Evolutionary conservation across 2,797 vertebrate genomes (phyloP).

Genomic region (Craterocephalus amniculus): DNA sequence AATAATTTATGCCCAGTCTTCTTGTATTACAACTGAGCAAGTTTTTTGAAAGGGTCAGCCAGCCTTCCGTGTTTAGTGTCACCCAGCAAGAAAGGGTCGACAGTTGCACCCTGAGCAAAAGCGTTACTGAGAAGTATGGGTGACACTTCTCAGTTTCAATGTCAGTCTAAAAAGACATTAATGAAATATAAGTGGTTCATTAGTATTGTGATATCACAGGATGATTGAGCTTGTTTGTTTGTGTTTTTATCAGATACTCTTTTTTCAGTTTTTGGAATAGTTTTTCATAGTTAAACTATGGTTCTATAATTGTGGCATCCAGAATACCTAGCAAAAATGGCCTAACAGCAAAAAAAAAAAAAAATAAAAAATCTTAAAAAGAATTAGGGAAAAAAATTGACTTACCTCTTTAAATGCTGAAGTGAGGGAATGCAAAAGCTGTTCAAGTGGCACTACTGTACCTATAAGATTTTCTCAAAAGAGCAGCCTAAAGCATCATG

Average conservation of each 20-base stretch:
- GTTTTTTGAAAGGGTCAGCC: conserved; percentile 46
- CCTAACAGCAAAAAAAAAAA: neutral
- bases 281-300: neutral
- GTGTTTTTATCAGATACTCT: neutral
- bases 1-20: conserved; percentile 68
- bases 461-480: conserved; percentile 33
- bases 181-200: neutral
- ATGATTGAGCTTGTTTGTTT: neutral
- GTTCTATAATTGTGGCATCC: neutral
- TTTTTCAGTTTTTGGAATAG: neutral
- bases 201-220: neutral
- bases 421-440: conserved; percentile 18
- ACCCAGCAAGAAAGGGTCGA: conserved; percentile 53
- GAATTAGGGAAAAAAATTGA: neutral
- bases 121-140: conserved; percentile 34
- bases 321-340: conserved; percentile 5
- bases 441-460: conserved; percentile 32
- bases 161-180: neutral
- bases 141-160: conserved; percentile 58
- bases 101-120: conserved; percentile 37
- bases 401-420: conserved; percentile 51
- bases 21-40: conserved; percentile 62
- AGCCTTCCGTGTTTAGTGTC: conserved; percentile 62
- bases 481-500: conserved; percentile 47
- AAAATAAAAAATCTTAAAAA: neutral